Base-by-base conservation (phyloP, 2,113 vertebrate species). In the Hyperopisus bebe region DNA sequence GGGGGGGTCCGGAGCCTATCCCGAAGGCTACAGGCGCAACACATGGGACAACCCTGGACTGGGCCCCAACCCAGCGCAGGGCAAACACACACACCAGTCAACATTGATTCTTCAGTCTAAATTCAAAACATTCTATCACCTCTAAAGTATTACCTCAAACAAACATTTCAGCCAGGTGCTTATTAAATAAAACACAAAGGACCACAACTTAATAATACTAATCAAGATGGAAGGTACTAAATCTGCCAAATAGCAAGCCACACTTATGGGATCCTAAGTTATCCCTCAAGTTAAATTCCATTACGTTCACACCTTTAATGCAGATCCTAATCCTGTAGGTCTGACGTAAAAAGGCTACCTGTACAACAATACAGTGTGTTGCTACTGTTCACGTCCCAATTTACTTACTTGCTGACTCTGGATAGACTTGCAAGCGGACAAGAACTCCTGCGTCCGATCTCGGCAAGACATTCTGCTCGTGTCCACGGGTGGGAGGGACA, bases 341-440 rank as follows among this genome's bases (percentile, higher is more conserved):
- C 58, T 62, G 58, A 62, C 2, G 13, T 35, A 74, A 13, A 77
- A 77, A 77, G 15, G 70, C 31, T 77, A 35, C 70, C 70, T 17
- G 15, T 6, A 6, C 3, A 74, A 39, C 31, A 77, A 19, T 7
- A 77, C 35, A 42, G 4, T 19, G 82, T 11, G 44, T 47, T 24
- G 17, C 15, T 83, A 24, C 17, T 48, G 42, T 42, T n/a, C 39
- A 44, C 21, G 3, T n/a, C 3, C 24, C 9, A 9, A n/a, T 47
- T 24, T 17, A 15, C 82, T 84, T 93, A 98, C 96, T 96, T 97
- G 97, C 92, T 97, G 96, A 88, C 95, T 96, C 92, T 98, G 97
- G 86, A 98, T 95, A 31, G 97, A 98, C 93, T 98, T 98, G 93
- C 98, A 98, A 92, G 97, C 97, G 0, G 97, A 98, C 94, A 97